Base-by-base conservation (phyloP, 2,888 invertebrate genomes). In the Ctena decussata region DNA sequence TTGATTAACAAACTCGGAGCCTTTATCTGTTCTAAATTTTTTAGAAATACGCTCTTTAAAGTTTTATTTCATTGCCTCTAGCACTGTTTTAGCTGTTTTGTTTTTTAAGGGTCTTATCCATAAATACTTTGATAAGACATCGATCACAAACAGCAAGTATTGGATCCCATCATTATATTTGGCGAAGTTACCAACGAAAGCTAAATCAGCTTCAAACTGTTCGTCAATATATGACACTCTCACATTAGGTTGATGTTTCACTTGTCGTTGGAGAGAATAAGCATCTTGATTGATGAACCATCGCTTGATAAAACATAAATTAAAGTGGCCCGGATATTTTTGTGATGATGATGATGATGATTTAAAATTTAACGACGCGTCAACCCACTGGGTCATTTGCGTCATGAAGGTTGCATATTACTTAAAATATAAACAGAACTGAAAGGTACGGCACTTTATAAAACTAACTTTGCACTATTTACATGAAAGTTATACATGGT, bases 221-320 rank as follows among this genome's bases (percentile, higher is more conserved):
- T 30, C 69, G 15, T 21, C 69, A 35, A 71, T 39, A 18, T 32
- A 77, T 18, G 77, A 39, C 21, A 75, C 77, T 41, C 77, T n/a
- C 41, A 77, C 77, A 32, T 77, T 77, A 21, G 77, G 65, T 12
- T 44, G 39, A 39, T 77, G 65, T 32, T 65, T 18, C 11, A 77
- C 44, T 35, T 30, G 77, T 32, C 41, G 12, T 27, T 77, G 77
- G 3, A 77, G 27, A 0, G 77, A n/a, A 44, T 77, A 77, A 3
- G 77, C 15, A 39, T 77, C 77, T 18, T 39, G 39, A 69, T 69
- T 44, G 27, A 21, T 77, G 21, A 77, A 57, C 75, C 75, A 75
- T 1, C 11, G 32, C 32, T 30, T 32, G 30, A 75, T 75, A 44
- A 41, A 75, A 57, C 15, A 18, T 12, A 57, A 12, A 1, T 53